A percentile compares a stretch with the other conserved stretches of the same genome.
These are phyloP conservation scores for Enteromius anoplus DNA, from an alignment of 2,797 vertebrate genomes.

Conservation along the genomic window DNA sequence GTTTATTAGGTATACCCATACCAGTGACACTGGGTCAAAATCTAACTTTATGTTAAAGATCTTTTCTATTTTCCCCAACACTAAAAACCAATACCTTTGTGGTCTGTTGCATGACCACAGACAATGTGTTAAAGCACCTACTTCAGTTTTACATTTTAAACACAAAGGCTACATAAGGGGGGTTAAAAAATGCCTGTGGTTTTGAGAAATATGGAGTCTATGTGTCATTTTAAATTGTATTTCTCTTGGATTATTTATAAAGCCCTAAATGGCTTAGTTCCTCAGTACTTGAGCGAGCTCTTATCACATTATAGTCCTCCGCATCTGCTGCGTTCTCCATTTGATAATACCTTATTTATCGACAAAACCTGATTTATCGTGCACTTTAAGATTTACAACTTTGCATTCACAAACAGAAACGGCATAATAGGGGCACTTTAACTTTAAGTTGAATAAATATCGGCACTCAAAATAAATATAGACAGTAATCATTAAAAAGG, in stretches of 20 bases:
- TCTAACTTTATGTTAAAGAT: constrained; percentile 1
- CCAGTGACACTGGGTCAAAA: neutral
- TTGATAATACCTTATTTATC: too few relatives aligned
- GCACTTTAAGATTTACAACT: too few relatives aligned
- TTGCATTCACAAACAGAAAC: too few relatives aligned
- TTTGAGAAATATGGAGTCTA: neutral
- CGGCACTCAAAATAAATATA: too few relatives aligned
- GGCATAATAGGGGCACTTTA: too few relatives aligned
- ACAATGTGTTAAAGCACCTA: neutral
- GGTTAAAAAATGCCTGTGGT: neutral
- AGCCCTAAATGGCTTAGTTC: too few relatives aligned
- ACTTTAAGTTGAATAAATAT: too few relatives aligned
- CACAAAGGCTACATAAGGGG: neutral
- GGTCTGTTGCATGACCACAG: neutral
- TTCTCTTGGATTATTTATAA: neutral
- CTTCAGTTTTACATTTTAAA: constrained; percentile 13
- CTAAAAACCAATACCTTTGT: neutral
- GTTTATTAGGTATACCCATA: neutral
- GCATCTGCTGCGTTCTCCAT: too few relatives aligned
- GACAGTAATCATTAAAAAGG: too few relatives aligned
- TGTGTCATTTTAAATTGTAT: neutral
- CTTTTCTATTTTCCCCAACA: neutral
- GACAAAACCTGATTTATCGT: too few relatives aligned
- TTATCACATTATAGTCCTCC: too few relatives aligned
- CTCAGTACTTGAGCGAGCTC: too few relatives aligned